A percentile compares a stretch with the other conserved stretches of the same genome.
These are phyloP conservation scores for Phasia obesa DNA, from an alignment of 2,888 invertebrate species.

Conservation along the genomic window DNA sequence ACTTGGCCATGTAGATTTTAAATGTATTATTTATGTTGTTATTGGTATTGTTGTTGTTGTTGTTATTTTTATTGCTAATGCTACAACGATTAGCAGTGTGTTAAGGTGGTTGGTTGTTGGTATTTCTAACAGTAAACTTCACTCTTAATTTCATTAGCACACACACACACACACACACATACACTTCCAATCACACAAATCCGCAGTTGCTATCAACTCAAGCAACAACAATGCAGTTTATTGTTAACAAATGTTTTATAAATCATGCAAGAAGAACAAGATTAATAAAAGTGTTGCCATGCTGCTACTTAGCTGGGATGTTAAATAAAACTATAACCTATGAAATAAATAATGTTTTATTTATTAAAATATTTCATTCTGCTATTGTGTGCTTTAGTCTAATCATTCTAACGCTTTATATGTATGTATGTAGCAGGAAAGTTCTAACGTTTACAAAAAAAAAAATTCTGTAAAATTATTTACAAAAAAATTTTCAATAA, in stretches of 20 bases:
- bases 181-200: background rate
- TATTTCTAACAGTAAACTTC: slow-evolving; percentile 71
- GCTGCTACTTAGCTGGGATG: background rate
- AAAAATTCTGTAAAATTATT: too few relatives aligned
- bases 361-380: too few relatives aligned
- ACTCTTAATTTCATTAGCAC: slow-evolving; percentile 69
- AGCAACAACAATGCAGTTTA: slow-evolving; percentile 43
- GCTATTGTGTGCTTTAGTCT: too few relatives aligned
- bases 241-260: slow-evolving; percentile 6
- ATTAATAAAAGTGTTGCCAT: background rate
- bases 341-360: too few relatives aligned
- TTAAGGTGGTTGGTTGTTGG: slow-evolving; percentile 54
- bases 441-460: too few relatives aligned
- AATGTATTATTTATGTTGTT: slow-evolving; percentile 19
- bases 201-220: background rate
- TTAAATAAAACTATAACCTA: too few relatives aligned
- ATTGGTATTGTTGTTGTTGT: slow-evolving; percentile 71
- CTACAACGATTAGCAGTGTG: slow-evolving; percentile 27
- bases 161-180: slow-evolving; percentile 7
- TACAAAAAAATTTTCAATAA: too few relatives aligned
- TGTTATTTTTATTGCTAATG: slow-evolving; percentile 73
- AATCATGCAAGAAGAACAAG: slow-evolving; percentile 48
- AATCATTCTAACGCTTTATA: too few relatives aligned
- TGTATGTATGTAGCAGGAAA: too few relatives aligned
- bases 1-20: slow-evolving; percentile 64